A percentile compares a stretch with the other conserved stretches of the same genome.
Conservation (phyloP, 2,113 vertebrate genomes). For the Cygnus buccinator region DNA sequence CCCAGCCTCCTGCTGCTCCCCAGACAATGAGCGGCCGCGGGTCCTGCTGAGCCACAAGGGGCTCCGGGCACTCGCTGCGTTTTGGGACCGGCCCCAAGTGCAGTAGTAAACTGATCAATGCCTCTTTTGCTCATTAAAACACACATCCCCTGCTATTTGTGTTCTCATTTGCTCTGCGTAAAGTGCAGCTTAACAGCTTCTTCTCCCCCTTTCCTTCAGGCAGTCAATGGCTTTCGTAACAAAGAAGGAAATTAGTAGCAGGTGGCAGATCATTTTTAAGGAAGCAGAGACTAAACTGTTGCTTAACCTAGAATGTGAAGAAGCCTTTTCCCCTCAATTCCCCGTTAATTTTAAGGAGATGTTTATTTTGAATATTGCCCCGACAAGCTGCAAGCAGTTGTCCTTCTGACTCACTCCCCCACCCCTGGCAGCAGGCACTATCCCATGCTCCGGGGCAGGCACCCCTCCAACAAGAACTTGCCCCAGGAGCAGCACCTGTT, state of each 20-base stretch:
- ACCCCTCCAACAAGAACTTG: not conserved
- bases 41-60: accelerated
- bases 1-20: not conserved
- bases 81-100: not conserved
- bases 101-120: conserved; percentile 44
- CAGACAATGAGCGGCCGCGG: accelerated
- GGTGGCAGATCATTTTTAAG: conserved; percentile 61
- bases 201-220: conserved; percentile 52
- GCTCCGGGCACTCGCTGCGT: not conserved
- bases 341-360: conserved; percentile 4
- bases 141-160: conserved; percentile 58
- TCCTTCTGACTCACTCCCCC: not conserved
- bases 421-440: not conserved
- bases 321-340: not conserved
- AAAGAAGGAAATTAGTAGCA: conserved; percentile 64
- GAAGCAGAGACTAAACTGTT: conserved; percentile 36
- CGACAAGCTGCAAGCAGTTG: not conserved
- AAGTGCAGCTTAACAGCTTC: conserved; percentile 59
- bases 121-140: conserved; percentile 51
- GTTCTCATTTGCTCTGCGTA: conserved; percentile 50
- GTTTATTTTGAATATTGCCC: not conserved
- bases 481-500: not conserved
- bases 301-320: conserved; percentile 31
- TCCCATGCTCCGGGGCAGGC: not conserved
- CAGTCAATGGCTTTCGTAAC: conserved; percentile 39